These are phyloP conservation scores for Drosophila ficusphila DNA, from an alignment of 1,140 invertebrate genomes.

Conservation along the genomic window DNA sequence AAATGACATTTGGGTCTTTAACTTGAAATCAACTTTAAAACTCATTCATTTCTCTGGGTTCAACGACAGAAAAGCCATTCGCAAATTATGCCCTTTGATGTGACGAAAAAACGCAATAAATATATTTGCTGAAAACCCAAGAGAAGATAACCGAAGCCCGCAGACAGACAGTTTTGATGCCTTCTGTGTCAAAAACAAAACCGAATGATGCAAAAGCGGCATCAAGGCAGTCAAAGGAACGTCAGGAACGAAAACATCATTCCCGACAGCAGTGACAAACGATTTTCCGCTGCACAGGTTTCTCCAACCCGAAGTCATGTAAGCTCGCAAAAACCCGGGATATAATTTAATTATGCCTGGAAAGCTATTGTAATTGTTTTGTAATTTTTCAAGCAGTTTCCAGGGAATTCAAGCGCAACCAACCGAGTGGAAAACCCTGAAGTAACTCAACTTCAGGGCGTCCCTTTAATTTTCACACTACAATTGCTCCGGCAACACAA, in stretches of 20 bases:
- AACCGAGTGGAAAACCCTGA: constrained; percentile 2
- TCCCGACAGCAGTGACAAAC: constrained; percentile 31
- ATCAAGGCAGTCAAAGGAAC: constrained; percentile 24
- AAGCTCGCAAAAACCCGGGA: background rate
- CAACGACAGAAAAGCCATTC: constrained; percentile 7
- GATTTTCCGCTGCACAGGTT: constrained; percentile 38
- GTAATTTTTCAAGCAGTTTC: constrained; percentile 41
- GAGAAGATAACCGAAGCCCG: constrained; percentile 6
- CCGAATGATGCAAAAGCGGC: constrained; percentile 15
- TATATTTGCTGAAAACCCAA: constrained; percentile 2
- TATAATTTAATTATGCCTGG: constrained; percentile 40
- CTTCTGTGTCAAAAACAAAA: constrained; percentile 46
- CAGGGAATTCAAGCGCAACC: constrained; percentile 1
- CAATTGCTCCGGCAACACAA: constrained; percentile 14
- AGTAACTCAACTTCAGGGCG: background rate
- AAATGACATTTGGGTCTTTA: constrained; percentile 15
- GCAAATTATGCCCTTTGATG: constrained; percentile 42
- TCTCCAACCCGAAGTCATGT: background rate
- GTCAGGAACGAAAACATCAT: constrained; percentile 25
- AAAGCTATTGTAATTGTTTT: constrained; percentile 26
- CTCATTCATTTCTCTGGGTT: constrained; percentile 2
- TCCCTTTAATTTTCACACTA: background rate
- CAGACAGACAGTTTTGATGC: constrained; percentile 26
- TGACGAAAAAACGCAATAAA: constrained; percentile 38
- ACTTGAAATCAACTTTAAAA: constrained; percentile 2